Evolutionary conservation across 2,888 invertebrate species (phyloP).

Genomic region (Tenthredo scrophulariae): DNA sequence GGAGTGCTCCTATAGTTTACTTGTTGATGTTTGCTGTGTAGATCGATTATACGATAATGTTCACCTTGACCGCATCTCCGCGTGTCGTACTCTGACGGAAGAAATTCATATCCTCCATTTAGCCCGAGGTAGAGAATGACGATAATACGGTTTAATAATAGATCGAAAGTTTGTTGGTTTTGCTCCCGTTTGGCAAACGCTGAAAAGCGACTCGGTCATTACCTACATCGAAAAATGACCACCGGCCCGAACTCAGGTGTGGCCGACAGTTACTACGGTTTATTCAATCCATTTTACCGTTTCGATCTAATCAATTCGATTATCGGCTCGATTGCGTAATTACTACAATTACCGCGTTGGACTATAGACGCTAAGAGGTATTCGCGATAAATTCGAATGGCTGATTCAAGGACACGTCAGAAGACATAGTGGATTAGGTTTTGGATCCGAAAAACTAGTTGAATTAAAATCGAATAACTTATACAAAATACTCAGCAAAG

Average conservation of each 20-base stretch:
- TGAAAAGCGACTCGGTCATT: not conserved
- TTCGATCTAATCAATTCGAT: slow-evolving; percentile 17
- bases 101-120: slow-evolving; percentile 1
- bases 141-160: slow-evolving; percentile 12
- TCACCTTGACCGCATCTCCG: slow-evolving; percentile 6
- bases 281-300: slow-evolving; percentile 33
- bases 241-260: not conserved
- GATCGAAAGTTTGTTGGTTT: not conserved
- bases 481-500: not conserved
- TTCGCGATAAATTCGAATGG: not conserved
- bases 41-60: slow-evolving; percentile 22
- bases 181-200: not conserved
- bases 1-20: slow-evolving; percentile 24
- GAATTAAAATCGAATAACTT: not conserved
- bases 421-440: not conserved
- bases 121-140: not conserved
- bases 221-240: not conserved
- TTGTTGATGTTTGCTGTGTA: slow-evolving; percentile 10
- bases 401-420: not conserved
- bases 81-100: not conserved
- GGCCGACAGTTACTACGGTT: slow-evolving; percentile 16
- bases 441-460: not conserved
- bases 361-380: not conserved
- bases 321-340: slow-evolving; percentile 27
- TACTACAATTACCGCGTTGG: not conserved